These are phyloP conservation scores for Nomada flava DNA, from an alignment of 2,888 invertebrate species.

Conservation along the genomic window DNA sequence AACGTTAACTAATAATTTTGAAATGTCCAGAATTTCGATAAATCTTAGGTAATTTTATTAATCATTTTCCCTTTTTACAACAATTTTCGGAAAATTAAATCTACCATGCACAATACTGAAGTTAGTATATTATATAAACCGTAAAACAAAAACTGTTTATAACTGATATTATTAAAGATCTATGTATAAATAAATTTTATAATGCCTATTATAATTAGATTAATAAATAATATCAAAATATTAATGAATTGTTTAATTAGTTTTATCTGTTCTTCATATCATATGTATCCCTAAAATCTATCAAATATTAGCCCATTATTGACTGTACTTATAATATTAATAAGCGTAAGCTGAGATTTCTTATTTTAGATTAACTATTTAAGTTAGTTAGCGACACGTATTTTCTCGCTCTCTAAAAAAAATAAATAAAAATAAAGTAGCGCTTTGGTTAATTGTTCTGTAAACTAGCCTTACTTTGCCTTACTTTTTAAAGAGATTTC, in stretches of 20 bases:
- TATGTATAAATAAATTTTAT: constrained; percentile 4
- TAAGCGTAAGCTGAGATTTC: constrained; percentile 68
- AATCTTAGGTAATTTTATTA: constrained; percentile 2
- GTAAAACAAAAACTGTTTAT: constrained; percentile 22
- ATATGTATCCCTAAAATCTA: no score
- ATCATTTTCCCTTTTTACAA: constrained; percentile 24
- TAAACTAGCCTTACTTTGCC: no score
- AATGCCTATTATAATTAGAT: not conserved
- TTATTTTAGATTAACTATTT: constrained; percentile 32
- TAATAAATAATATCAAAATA: constrained; percentile 5
- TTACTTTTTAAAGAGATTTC: not conserved
- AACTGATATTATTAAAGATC: constrained; percentile 5
- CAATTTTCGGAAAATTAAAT: not conserved
- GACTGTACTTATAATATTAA: constrained; percentile 40
- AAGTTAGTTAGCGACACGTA: constrained; percentile 9
- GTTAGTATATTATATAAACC: constrained; percentile 33
- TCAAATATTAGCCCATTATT: no score
- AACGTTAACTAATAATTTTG: constrained; percentile 23
- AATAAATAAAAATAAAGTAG: constrained; percentile 2
- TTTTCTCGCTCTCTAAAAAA: constrained; percentile 4
- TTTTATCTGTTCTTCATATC: not conserved
- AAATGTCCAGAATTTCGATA: not conserved
- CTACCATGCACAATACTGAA: constrained; percentile 38
- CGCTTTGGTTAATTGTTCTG: no score
- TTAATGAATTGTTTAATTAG: not conserved